A percentile compares a stretch with the other conserved stretches of the same genome.
Conservation (phyloP, 1,140 invertebrate genomes). For the Rhagoletis zephyria region DNA sequence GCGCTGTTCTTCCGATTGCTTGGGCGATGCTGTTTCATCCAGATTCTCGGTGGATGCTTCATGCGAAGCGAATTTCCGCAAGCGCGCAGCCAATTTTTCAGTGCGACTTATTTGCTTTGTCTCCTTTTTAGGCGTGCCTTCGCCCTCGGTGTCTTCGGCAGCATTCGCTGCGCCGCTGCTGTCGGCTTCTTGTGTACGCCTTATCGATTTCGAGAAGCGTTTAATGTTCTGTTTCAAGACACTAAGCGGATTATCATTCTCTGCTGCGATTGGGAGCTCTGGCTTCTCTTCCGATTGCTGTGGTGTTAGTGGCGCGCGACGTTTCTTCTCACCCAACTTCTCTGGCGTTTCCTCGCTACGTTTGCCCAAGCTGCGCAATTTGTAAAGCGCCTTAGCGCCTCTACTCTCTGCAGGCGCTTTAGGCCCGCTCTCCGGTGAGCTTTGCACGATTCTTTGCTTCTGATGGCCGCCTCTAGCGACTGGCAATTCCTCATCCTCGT, state of each 20-base stretch:
- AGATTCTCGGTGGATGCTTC: constrained; percentile 58
- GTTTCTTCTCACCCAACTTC: constrained; percentile 27
- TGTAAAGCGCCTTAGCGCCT: neutral
- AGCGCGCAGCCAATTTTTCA: constrained; percentile 51
- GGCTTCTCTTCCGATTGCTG: constrained; percentile 54
- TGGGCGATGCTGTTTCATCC: constrained; percentile 17
- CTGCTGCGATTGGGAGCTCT: neutral
- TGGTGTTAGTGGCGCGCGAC: constrained; percentile 52
- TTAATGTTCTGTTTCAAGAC: constrained; percentile 60
- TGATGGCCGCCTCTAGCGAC: neutral
- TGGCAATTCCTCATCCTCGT: constrained; percentile 37
- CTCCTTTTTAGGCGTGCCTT: constrained; percentile 1
- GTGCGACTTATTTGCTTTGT: constrained; percentile 34
- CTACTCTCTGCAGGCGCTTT: neutral
- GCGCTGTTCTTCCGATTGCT: neutral
- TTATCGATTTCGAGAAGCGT: constrained; percentile 64
- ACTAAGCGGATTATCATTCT: constrained; percentile 53
- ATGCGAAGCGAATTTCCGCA: constrained; percentile 49
- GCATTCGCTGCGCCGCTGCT: neutral
- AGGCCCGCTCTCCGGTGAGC: constrained; percentile 27
- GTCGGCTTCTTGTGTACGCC: constrained; percentile 60
- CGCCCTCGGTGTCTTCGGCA: constrained; percentile 27
- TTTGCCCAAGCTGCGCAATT: neutral
- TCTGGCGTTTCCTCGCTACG: constrained; percentile 5
- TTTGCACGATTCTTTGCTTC: neutral